These are phyloP conservation scores for Wiebesia pumilae DNA, from an alignment of 1,140 invertebrate genomes.

Conservation along the genomic window DNA sequence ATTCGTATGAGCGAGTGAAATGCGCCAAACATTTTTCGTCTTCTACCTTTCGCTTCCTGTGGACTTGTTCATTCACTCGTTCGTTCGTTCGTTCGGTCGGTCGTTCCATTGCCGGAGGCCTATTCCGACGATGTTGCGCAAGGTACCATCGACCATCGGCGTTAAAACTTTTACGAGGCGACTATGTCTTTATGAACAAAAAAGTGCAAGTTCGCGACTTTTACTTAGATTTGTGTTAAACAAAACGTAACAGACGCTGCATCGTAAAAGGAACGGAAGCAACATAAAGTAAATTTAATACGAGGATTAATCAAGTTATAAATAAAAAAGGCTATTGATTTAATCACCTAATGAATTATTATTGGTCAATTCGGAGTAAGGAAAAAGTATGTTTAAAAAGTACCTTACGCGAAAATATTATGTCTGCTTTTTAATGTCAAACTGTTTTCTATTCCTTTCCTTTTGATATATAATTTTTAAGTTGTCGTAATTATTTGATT, in stretches of 20 bases:
- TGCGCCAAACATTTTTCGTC: constrained; percentile 7
- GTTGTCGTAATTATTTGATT: too few relatives aligned
- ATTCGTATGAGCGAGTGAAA: constrained; percentile 10
- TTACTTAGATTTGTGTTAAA: background rate
- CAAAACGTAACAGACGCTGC: background rate
- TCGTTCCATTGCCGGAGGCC: background rate
- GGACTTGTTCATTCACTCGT: too few relatives aligned
- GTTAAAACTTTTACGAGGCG: constrained; percentile 6
- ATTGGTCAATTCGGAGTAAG: too few relatives aligned
- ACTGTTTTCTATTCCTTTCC: too few relatives aligned
- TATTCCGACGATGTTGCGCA: constrained; percentile 20
- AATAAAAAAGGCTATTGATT: too few relatives aligned
- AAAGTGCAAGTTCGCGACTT: background rate
- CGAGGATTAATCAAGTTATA: too few relatives aligned
- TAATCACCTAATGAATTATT: too few relatives aligned
- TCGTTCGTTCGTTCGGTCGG: background rate
- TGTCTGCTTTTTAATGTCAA: too few relatives aligned
- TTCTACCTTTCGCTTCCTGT: constrained; percentile 31
- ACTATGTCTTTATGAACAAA: background rate
- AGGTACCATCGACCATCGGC: background rate
- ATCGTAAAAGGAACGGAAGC: too few relatives aligned
- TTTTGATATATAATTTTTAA: too few relatives aligned
- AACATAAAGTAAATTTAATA: background rate
- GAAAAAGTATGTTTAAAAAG: too few relatives aligned
- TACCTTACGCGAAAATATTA: too few relatives aligned